Evolutionary conservation across 2,888 invertebrate genomes (phyloP).

Genomic region (Eretmocerus hayati): DNA sequence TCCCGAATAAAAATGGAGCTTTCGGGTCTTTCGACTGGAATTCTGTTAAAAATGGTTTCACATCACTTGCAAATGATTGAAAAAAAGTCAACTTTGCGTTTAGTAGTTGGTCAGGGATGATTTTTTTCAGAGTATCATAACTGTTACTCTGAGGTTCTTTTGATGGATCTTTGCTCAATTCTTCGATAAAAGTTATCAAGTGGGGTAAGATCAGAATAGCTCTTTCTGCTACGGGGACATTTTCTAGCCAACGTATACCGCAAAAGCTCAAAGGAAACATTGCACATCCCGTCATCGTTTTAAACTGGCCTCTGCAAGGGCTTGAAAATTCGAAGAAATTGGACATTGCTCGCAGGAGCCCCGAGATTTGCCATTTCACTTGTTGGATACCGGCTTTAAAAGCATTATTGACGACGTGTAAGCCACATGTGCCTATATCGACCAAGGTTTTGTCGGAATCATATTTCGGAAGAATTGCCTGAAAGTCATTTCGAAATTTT

Average conservation of each 20-base stretch:
- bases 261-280: background rate
- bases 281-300: background rate
- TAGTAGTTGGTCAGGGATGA: no score
- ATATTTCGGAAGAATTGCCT: background rate
- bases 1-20: no score
- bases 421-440: background rate
- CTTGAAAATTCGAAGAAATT: background rate
- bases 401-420: background rate
- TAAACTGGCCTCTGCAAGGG: background rate
- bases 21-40: no score
- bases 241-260: background rate
- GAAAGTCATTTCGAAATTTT: background rate
- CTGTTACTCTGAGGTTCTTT: no score
- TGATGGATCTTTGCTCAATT: no score
- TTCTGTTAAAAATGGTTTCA: no score
- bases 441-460: background rate
- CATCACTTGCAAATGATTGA: no score
- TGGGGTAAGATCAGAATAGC: background rate
- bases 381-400: background rate
- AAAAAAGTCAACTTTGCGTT: no score
- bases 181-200: no score
- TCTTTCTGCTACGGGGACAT: background rate
- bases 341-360: background rate
- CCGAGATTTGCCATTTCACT: background rate
- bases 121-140: no score